Evolutionary conservation across 2,888 invertebrate species (phyloP).

Genomic region (Polydrusus pterygomalis): DNA sequence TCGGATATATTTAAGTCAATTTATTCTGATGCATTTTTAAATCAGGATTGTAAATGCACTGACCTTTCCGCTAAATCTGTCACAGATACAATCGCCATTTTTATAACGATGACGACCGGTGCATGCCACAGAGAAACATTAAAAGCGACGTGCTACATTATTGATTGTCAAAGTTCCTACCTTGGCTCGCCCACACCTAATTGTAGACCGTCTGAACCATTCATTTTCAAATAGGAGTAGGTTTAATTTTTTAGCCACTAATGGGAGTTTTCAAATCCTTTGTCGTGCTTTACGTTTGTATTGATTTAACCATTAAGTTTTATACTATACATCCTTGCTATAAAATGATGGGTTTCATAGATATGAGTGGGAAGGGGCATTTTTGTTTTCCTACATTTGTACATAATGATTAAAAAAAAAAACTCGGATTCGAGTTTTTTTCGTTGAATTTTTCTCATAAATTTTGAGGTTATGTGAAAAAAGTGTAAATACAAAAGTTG

Average conservation of each 20-base stretch:
- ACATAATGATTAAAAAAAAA: too few relatives aligned
- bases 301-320: neutral
- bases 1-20: neutral
- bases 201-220: slow-evolving; percentile 11
- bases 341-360: too few relatives aligned
- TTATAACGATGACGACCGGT: slow-evolving; percentile 5
- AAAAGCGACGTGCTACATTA: slow-evolving; percentile 35
- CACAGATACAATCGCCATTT: slow-evolving; percentile 21
- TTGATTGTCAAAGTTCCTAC: slow-evolving; percentile 41
- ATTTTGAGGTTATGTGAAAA: too few relatives aligned
- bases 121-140: slow-evolving; percentile 30
- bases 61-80: slow-evolving; percentile 23
- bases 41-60: slow-evolving; percentile 1
- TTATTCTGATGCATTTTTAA: neutral
- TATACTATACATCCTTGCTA: neutral
- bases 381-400: too few relatives aligned
- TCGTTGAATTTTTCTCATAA: too few relatives aligned
- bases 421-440: too few relatives aligned
- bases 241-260: slow-evolving; percentile 21
- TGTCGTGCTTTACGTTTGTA: neutral
- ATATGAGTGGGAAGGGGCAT: too few relatives aligned
- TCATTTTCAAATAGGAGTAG: slow-evolving; percentile 25
- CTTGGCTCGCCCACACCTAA: slow-evolving; percentile 38
- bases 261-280: slow-evolving; percentile 11
- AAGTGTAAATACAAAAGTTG: too few relatives aligned